Conservation (phyloP, 2,888 invertebrate species). For the Phyllotreta cruciferae region DNA sequence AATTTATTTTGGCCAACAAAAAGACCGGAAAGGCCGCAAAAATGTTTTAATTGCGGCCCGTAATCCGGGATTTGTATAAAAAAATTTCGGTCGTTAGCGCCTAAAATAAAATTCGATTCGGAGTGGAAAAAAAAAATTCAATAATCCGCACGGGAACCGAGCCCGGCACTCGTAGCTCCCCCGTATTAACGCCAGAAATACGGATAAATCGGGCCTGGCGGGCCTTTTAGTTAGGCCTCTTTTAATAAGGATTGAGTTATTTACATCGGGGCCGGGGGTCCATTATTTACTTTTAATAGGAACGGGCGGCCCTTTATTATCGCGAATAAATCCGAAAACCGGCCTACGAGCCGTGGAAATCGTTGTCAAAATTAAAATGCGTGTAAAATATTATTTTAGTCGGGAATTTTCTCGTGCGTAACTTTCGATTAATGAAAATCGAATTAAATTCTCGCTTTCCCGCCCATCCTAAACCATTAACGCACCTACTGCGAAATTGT, state of each 20-base stretch:
- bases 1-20: too few relatives aligned
- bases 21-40: too few relatives aligned
- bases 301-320: constrained; percentile 56
- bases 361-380: constrained; percentile 47
- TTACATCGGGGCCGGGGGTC: constrained; percentile 56
- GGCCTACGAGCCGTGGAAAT: constrained; percentile 35
- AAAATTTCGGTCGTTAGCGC: neutral
- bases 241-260: constrained; percentile 57
- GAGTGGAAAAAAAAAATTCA: constrained; percentile 16
- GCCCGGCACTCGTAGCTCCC: constrained; percentile 3
- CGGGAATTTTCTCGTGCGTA: constrained; percentile 19
- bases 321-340: constrained; percentile 53
- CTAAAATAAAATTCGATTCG: constrained; percentile 15
- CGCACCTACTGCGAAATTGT: too few relatives aligned
- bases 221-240: constrained; percentile 38
- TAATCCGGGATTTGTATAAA: neutral
- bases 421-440: constrained; percentile 10
- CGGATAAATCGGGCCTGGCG: constrained; percentile 32
- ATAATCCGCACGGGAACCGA: constrained; percentile 21
- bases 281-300: constrained; percentile 60
- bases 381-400: constrained; percentile 33
- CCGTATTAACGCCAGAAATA: constrained; percentile 9
- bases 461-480: neutral
- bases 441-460: neutral
- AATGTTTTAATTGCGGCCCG: constrained; percentile 1